Conservation (phyloP, 1,140 invertebrate species). For the Brachionus rubens region DNA sequence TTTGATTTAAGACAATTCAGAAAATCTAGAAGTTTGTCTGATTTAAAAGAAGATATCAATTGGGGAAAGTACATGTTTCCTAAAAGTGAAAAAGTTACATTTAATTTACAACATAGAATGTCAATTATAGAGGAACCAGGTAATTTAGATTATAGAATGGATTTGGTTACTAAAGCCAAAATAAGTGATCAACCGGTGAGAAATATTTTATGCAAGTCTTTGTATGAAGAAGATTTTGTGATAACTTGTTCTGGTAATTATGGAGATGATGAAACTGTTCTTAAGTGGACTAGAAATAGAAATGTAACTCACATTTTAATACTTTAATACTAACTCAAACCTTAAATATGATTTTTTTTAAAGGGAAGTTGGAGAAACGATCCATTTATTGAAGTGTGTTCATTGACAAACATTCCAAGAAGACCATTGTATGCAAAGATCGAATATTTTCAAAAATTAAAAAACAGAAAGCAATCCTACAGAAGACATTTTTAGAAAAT, state of each 20-base stretch:
- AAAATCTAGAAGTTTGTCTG: too few species aligned
- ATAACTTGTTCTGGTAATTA: conserved; percentile 62
- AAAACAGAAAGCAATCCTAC: conserved; percentile 40
- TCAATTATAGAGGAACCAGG: too few species aligned
- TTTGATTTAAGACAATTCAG: too few species aligned
- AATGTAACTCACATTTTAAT: conserved; percentile 50
- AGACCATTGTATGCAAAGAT: conserved; percentile 53
- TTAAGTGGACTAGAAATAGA: conserved; percentile 61
- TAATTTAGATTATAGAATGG: conserved; percentile 51
- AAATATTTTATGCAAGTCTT: conserved; percentile 57
- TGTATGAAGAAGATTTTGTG: conserved; percentile 57
- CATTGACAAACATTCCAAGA: conserved; percentile 53
- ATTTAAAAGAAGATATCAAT: too few species aligned
- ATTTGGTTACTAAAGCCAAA: conserved; percentile 58
- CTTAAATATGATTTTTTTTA: conserved; percentile 45
- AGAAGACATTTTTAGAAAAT: too few species aligned
- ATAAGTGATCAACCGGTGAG: conserved; percentile 62
- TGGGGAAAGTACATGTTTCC: too few species aligned
- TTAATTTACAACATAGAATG: too few species aligned
- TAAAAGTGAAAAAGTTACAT: too few species aligned
- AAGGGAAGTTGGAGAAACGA: conserved; percentile 64
- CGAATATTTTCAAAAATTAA: conserved; percentile 44
- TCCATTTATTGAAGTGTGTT: conserved; percentile 61
- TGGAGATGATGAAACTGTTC: conserved; percentile 63
- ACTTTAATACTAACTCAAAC: background rate